Evolutionary conservation across 2,797 vertebrate genomes (phyloP).

Genomic region (Eospalax fontanierii): DNA sequence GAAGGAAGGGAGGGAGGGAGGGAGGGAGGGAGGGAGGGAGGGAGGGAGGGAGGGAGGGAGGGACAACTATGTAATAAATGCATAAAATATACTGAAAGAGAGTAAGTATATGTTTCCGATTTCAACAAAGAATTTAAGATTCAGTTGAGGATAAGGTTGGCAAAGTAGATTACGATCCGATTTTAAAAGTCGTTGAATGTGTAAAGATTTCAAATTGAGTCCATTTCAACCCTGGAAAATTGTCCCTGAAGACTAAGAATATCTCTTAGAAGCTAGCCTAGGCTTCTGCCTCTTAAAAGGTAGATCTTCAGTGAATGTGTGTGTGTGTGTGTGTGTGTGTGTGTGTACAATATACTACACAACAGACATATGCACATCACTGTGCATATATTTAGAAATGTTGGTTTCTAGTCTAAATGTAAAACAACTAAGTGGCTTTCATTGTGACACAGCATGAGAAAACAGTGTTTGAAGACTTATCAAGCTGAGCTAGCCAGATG

Average conservation of each 20-base stretch:
- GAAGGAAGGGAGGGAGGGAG: too few relatives aligned
- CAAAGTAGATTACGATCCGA: background rate
- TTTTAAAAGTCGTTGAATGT: background rate
- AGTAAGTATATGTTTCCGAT: background rate
- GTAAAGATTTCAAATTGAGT: background rate
- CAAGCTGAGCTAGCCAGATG: background rate
- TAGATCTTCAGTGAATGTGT: background rate
- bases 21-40: too few relatives aligned
- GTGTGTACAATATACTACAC: background rate
- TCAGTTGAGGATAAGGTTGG: background rate
- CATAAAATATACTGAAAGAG: background rate
- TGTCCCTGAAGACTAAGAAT: background rate
- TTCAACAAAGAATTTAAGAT: background rate
- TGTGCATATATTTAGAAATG: background rate
- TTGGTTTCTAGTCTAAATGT: background rate
- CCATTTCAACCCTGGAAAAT: background rate
- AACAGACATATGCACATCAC: background rate
- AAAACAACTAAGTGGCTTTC: conserved; percentile 35
- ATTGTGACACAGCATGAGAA: background rate
- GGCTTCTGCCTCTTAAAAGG: background rate
- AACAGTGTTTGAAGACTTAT: conserved; percentile 20
- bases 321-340: background rate
- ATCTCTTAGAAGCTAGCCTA: background rate
- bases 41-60: too few relatives aligned
- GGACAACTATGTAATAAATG: background rate